A percentile compares a stretch with the other conserved stretches of the same genome.
phyloP scores from a whole-genome alignment of 2,113 vertebrate genomes.

The Microtus ochrogaster region DNA sequence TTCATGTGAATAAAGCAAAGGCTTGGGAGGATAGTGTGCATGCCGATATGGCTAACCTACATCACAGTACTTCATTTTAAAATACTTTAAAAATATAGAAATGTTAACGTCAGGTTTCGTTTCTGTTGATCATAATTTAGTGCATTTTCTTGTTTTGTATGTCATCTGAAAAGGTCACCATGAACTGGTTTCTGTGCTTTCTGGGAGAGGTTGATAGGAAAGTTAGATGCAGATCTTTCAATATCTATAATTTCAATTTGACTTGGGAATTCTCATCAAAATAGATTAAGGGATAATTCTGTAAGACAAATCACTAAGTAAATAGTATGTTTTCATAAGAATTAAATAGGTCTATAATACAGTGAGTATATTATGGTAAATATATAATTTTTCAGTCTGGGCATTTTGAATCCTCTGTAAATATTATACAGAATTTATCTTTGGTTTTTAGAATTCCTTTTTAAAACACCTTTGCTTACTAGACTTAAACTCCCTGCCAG shows the following conservation, averaged over 20 bases:
- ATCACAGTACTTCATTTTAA: background rate
- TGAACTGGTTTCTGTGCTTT: background rate
- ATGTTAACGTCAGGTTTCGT: background rate
- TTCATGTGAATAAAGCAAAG: background rate
- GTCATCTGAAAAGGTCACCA: background rate
- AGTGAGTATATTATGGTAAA: conserved; percentile 16
- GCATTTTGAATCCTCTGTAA: background rate
- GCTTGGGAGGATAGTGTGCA: background rate
- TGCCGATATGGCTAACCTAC: background rate
- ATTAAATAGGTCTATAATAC: background rate
- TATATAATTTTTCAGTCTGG: background rate
- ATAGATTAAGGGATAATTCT: background rate
- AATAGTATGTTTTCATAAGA: background rate
- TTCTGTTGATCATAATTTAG: background rate
- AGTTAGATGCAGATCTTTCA: background rate
- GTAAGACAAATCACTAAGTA: background rate
- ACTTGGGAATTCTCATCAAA: background rate
- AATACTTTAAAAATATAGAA: background rate
- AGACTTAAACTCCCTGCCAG: background rate
- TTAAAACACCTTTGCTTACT: background rate
- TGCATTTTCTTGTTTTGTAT: background rate
- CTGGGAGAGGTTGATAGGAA: background rate
- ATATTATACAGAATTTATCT: background rate
- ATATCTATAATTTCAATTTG: background rate
- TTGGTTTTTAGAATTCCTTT: background rate